Evolutionary conservation across 2,888 invertebrate species (phyloP).

Genomic region (Abrostola triplasia): DNA sequence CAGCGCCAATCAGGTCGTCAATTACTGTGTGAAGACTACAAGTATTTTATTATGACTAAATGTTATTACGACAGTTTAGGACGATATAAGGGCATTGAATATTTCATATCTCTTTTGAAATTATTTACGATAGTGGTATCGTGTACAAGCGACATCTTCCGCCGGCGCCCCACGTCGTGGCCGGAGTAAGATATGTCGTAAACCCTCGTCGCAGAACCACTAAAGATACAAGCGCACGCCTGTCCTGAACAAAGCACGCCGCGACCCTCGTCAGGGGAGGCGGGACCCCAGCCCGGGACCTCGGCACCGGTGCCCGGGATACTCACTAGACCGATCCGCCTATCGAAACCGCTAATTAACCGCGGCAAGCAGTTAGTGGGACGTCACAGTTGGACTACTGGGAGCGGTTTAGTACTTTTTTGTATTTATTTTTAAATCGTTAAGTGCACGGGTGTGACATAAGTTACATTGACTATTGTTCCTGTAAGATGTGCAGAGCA

Average conservation of each 20-base stretch:
- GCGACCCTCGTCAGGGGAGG: slow-evolving; percentile 23
- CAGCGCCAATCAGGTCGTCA: no score
- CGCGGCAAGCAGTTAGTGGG: background rate
- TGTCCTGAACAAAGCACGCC: slow-evolving; percentile 20
- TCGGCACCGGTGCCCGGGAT: background rate
- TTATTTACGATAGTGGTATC: slow-evolving; percentile 9
- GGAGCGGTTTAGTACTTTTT: no score
- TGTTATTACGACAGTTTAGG: no score
- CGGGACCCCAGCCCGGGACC: background rate
- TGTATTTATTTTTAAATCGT: no score
- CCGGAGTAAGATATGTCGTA: slow-evolving; percentile 1
- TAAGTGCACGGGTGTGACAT: no score
- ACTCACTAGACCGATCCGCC: slow-evolving; percentile 13
- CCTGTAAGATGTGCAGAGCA: background rate
- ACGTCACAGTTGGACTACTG: background rate
- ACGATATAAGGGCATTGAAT: background rate
- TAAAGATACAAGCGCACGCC: slow-evolving; percentile 22
- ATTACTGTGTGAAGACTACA: no score
- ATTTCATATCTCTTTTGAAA: background rate
- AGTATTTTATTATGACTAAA: no score
- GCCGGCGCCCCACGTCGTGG: slow-evolving; percentile 12
- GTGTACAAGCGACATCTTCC: slow-evolving; percentile 2
- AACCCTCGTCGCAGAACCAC: slow-evolving; percentile 1
- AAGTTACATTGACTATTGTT: no score
- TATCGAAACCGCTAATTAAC: slow-evolving; percentile 28